Evolutionary conservation across 2,113 vertebrate genomes (phyloP), one percentile per base, ranked within the genome.

Genomic region (Tonatia bakeri): DNA sequence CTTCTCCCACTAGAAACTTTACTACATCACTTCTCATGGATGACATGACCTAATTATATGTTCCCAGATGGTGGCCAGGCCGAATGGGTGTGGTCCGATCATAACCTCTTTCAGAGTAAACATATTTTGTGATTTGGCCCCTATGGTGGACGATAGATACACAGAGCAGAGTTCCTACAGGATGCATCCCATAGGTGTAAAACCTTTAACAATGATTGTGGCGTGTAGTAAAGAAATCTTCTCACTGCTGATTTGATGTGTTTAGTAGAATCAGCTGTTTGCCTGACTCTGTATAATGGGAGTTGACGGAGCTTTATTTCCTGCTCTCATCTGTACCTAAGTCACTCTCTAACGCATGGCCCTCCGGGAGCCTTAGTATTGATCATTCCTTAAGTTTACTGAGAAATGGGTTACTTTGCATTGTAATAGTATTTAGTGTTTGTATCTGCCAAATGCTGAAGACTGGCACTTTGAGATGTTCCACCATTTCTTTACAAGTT

Each of bases 1-100:
- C 38, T 61, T 91, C 94, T 69, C 82, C 79, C 87, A 92, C 79
- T 88, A 83, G 90, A 96, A 91, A 94, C 84, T 95, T 96, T 86
- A 26, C 56, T 95, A 38, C 11, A 84, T 67, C n/a, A 43, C 76
- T 94, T 95, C 72, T 94, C 83, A 54, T 81, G 75, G 75, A 96
- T 94, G 83, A 76, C 31, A 72, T 92, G 87, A 73, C 84, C 83
- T 95, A 92, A 88, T 96, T 97, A 90, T 79, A 77, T 73, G 56
- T 97, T 92, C 59, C 28, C 40, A 52, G 65, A 94, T 81, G 94
- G 54, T 5, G 4, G 70, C 80, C 81, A 90, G 96, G 72, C 65
- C 61, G 76, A 87, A 77, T 94, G 82, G 76, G 90, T 95, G 94
- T 87, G 83, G 65, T 82, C 82, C 22, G 45, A 33, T 94, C 86